Evolutionary conservation across 2,888 invertebrate genomes (phyloP).

Genomic region (Nasonia oneida): DNA sequence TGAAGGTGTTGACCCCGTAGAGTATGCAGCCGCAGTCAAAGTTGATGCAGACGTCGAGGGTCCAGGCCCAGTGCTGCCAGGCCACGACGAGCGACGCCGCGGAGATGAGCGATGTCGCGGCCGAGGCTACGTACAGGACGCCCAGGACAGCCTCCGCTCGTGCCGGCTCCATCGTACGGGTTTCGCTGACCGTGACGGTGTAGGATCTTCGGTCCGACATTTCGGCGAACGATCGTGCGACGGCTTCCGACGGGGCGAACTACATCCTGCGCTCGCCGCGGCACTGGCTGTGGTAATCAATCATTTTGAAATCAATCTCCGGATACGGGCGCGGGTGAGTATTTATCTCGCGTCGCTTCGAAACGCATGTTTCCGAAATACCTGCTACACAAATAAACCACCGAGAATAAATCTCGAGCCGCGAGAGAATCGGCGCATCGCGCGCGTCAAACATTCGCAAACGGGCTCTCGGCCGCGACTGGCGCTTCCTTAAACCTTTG

Average conservation of each 20-base stretch:
- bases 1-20: slow-evolving; percentile 75
- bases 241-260: too few relatives aligned
- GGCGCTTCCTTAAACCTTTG: background rate
- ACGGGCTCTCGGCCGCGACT: background rate
- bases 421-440: background rate
- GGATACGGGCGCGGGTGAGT: too few relatives aligned
- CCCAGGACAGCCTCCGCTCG: slow-evolving; percentile 70
- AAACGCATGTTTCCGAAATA: too few relatives aligned
- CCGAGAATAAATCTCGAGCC: background rate
- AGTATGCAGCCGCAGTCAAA: slow-evolving; percentile 78
- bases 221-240: background rate
- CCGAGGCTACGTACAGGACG: slow-evolving; percentile 68
- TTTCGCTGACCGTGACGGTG: background rate
- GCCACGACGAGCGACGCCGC: slow-evolving; percentile 70
- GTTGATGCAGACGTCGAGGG: slow-evolving; percentile 75
- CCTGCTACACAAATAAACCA: too few relatives aligned
- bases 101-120: slow-evolving; percentile 69
- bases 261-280: too few relatives aligned
- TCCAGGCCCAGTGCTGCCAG: slow-evolving; percentile 78
- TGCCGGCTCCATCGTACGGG: slow-evolving; percentile 66
- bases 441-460: background rate
- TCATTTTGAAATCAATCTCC: too few relatives aligned
- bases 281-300: too few relatives aligned
- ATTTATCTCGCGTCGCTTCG: too few relatives aligned
- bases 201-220: background rate